Evolutionary conservation across 1,140 invertebrate species (phyloP).

Genomic region (Trigoniulus corallinus): DNA sequence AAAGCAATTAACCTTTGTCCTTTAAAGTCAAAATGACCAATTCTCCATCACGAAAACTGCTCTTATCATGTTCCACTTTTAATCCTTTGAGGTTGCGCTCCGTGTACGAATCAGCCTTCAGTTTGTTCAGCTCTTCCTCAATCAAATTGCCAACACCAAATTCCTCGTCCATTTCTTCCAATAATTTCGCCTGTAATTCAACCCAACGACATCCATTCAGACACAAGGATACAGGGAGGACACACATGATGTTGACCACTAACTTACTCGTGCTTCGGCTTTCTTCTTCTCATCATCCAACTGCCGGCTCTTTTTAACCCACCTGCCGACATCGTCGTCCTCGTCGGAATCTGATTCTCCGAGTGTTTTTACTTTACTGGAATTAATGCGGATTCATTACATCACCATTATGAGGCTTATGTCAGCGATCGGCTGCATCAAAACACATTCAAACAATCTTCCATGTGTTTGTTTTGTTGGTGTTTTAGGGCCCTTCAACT

Average conservation of each 20-base stretch:
- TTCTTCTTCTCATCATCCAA: constrained; percentile 63
- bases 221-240: constrained; percentile 1
- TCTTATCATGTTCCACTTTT: constrained; percentile 61
- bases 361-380: constrained; percentile 42
- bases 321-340: constrained; percentile 44
- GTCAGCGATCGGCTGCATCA: no score
- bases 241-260: no score
- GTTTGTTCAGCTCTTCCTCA: constrained; percentile 52
- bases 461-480: no score
- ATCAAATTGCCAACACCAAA: constrained; percentile 77
- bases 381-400: no score
- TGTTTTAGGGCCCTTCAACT: no score
- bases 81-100: constrained; percentile 60
- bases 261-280: constrained; percentile 62
- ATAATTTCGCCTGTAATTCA: constrained; percentile 54
- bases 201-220: constrained; percentile 8
- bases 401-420: no score
- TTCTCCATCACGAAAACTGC: constrained; percentile 62
- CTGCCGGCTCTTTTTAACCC: constrained; percentile 66
- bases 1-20: constrained; percentile 46
- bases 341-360: constrained; percentile 49
- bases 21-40: constrained; percentile 81
- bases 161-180: constrained; percentile 88
- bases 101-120: constrained; percentile 37
- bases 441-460: no score